phyloP scores from a whole-genome alignment of 1,140 invertebrate species.

The Halictus rubicundus region DNA sequence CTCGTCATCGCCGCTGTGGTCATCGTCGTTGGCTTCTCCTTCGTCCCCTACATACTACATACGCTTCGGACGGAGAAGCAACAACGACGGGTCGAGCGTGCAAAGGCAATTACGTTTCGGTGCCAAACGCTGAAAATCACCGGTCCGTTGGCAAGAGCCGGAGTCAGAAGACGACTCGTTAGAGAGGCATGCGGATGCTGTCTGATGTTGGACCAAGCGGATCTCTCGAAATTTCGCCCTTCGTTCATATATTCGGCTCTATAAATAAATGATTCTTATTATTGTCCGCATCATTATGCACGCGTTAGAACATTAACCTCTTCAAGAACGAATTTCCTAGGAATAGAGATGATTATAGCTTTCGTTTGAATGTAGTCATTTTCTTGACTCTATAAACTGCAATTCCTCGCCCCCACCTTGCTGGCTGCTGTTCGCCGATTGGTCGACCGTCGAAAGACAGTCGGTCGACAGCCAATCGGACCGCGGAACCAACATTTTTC shows the following conservation, averaged over 20 bases:
- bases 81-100: conserved; percentile 47
- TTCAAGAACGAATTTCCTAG: too few relatives aligned
- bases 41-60: too few relatives aligned
- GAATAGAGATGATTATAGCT: too few relatives aligned
- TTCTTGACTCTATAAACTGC: too few relatives aligned
- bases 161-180: conserved; percentile 66
- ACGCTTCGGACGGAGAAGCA: conserved; percentile 24
- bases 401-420: too few relatives aligned
- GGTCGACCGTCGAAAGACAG: too few relatives aligned
- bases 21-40: background rate
- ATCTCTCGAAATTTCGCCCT: conserved; percentile 19
- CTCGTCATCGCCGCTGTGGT: background rate
- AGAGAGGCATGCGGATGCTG: conserved; percentile 55
- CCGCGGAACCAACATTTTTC: too few relatives aligned
- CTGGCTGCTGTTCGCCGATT: too few relatives aligned
- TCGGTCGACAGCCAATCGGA: too few relatives aligned
- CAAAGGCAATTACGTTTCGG: conserved; percentile 46
- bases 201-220: background rate
- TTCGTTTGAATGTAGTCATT: too few relatives aligned
- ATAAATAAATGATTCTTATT: conserved; percentile 17
- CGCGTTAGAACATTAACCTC: too few relatives aligned
- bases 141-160: conserved; percentile 62
- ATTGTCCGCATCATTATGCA: conserved; percentile 1
- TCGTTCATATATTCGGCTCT: background rate
- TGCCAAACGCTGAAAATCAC: conserved; percentile 66